Evolutionary conservation across 92 coral and sea anemone genomes (phyloP), one percentile per base, ranked within the genome.

Genomic region (Diadumene lineata): DNA sequence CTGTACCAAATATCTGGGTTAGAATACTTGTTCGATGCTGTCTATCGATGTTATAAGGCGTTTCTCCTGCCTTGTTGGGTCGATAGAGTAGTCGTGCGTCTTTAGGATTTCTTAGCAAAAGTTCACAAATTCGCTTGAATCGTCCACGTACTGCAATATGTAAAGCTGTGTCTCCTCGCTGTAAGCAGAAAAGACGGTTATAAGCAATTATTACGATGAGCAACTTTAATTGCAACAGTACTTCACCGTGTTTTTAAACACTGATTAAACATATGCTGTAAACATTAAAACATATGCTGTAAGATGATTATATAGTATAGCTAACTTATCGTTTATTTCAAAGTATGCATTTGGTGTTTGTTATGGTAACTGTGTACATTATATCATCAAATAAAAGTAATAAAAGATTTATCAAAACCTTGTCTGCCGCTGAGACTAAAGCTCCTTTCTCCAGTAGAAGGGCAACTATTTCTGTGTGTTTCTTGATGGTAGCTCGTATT

Each of bases 91-190:
- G 84, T 7, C 98, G 90, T 16, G 98, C 98, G 86, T 92, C 93
- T 68, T 89, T 92, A 0, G 98, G 98, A 62, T 91, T 92, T 70
- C 93, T 84, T 32, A 94, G 77, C 50, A 94, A 89, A 28, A 86
- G 83, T 69, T 94, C 98, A 61, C 97, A 87, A 60, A 94, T 92
- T 7, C 98, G 92, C 31, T 88, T 86, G 73, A 85, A 94, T 71
- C 97, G 76, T 1, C 98, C 92, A 23, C 98, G 90, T 46, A 94
- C 98, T 1, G 98, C 97, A 11, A 91, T 82, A 26, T 94, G 98
- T 0, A 94, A 82, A 0, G 98, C 89, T 23, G 98, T 94, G 55
- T 94, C 98, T 53, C 98, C 98, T 56, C 97, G 81, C 98, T 94
- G 83, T 15, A 60, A 73, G 25, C 34, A 68, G 44, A 72, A 17